Evolutionary conservation across 2,888 invertebrate species (phyloP), one percentile per base, ranked within the genome.

Genomic region (Omphaloscelis lunosa): DNA sequence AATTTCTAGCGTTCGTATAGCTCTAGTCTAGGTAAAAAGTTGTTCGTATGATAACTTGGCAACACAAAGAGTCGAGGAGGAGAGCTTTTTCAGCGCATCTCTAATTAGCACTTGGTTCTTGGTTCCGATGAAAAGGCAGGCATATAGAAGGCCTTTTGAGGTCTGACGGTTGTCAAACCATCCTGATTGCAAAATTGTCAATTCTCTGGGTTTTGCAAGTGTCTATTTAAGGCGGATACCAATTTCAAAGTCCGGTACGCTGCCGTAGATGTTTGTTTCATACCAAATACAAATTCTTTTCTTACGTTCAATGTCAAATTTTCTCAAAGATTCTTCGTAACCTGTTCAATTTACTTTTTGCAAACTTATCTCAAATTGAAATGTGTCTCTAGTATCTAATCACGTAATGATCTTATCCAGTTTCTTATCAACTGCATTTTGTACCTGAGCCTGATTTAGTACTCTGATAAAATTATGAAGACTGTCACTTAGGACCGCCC

Each of bases 361-460:
- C n/a, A 59, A 39, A 2, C 27, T 34, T 51, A 59, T 65, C 48
- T 20, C 17, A 51, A 20, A 51, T 51, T 17, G 6, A 39, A 29
- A 56, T 9, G 15, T 39, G 29, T 29, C 15, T 45, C n/a, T 23
- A 7, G 12, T 75, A 77, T 70, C 66, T 70, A 12, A 82, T 62
- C 61, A 20, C 23, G 3, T 17, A 29, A 56, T 23, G 1, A 75
- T 76, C 15, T 75, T 11, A 81, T 75, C 63, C 11, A 15, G 0
- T 53, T 39, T 34, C 53, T 51, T 58, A 48, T 67, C 66, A 45
- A 1, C 0, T 53, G 4, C 15, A 27, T 56, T 51, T 12, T 39
- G 5, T 34, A 20, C 23, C 8, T 2, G 29, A 23, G 27, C 15
- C 29, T 20, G 3, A n/a, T 73, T 2, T 15, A 58, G n/a, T 48